Percentiles rank a stretch among this genome's conserved stretches.
phyloP scores from a whole-genome alignment of 2,113 vertebrate species.

The Dasyornis broadbenti region DNA sequence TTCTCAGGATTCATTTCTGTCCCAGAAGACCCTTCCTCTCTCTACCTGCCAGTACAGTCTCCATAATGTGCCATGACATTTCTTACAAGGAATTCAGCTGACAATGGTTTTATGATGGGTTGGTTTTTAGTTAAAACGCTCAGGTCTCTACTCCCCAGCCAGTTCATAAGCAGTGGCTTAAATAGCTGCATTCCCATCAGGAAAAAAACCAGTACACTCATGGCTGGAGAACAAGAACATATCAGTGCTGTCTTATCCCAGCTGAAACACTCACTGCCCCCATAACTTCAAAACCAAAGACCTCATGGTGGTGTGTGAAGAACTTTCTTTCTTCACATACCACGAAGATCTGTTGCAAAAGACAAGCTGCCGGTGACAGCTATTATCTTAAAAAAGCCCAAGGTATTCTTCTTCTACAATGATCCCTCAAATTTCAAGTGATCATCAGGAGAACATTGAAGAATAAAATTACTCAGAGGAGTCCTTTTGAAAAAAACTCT shows the following conservation, averaged over 20 bases:
- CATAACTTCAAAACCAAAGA: neutral
- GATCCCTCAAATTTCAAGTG: neutral
- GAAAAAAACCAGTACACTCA: neutral
- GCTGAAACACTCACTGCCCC: neutral
- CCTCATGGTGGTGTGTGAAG: neutral
- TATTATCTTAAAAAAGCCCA: neutral
- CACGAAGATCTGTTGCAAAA: neutral
- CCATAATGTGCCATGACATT: accelerated
- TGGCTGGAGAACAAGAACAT: neutral
- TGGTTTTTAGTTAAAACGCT: neutral
- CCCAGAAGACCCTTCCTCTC: neutral
- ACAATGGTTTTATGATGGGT: neutral
- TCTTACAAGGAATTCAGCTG: neutral
- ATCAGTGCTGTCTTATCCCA: neutral
- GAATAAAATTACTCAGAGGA: neutral
- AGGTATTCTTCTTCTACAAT: neutral
- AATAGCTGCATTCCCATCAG: neutral
- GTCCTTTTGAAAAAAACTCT: neutral
- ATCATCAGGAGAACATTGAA: neutral
- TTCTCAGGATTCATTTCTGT: neutral
- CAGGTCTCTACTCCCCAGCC: neutral
- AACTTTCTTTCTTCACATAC: neutral
- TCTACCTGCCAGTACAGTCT: neutral
- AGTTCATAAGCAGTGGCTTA: neutral
- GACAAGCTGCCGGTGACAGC: neutral